Percentiles rank a stretch among this genome's conserved stretches.
phyloP scores from a whole-genome alignment of 1,140 invertebrate genomes.

The Trichonephila clavipes region DNA sequence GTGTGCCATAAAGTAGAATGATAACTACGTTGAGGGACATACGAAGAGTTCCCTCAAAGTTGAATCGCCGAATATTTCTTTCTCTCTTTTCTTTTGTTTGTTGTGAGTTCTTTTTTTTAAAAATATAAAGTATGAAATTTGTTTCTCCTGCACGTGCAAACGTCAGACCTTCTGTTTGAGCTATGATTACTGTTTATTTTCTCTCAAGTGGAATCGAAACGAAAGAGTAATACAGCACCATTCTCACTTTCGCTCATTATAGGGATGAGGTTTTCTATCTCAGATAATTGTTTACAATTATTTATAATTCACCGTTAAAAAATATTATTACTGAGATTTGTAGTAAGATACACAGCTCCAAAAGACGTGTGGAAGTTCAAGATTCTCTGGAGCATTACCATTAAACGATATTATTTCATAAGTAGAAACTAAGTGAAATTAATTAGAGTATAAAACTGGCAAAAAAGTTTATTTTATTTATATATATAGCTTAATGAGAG shows the following conservation, averaged over 20 bases:
- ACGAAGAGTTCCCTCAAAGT: slow-evolving; percentile 27
- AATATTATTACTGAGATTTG: too few species aligned
- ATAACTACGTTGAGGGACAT: slow-evolving; percentile 33
- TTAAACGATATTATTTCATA: too few species aligned
- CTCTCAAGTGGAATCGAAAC: neutral
- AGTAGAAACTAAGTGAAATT: too few species aligned
- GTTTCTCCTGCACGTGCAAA: slow-evolving; percentile 22
- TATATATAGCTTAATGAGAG: too few species aligned
- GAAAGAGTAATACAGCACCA: neutral
- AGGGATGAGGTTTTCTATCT: neutral
- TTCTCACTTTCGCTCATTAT: too few species aligned
- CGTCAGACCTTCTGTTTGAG: neutral
- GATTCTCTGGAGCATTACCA: too few species aligned
- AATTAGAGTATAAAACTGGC: too few species aligned
- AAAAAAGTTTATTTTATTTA: too few species aligned
- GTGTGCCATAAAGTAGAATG: slow-evolving; percentile 34
- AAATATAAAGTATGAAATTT: neutral
- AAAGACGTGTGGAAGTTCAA: too few species aligned
- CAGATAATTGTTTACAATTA: neutral
- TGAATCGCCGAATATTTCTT: slow-evolving; percentile 42
- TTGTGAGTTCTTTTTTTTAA: neutral
- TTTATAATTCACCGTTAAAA: too few species aligned
- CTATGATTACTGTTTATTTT: slow-evolving; percentile 27
- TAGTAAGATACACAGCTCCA: too few species aligned
- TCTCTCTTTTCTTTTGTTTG: too few species aligned